These are phyloP conservation scores for Cavia porcellus DNA, from an alignment of 2,113 vertebrate species.

Conservation along the genomic window DNA sequence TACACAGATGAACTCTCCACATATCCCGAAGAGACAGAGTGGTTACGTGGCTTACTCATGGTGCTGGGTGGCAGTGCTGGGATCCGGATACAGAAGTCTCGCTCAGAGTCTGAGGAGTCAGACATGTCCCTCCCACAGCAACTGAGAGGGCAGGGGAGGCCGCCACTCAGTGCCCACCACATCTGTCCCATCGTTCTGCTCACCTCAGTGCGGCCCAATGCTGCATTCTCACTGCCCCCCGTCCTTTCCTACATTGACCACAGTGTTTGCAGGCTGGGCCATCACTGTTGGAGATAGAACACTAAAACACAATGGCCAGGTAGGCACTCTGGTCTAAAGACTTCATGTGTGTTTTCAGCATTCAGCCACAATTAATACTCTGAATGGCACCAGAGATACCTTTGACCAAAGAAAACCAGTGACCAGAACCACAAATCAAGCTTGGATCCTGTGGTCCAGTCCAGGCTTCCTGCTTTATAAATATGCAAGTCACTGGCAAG, in stretches of 20 bases:
- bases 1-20: neutral
- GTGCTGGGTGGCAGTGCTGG: neutral
- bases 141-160: rapidly evolving
- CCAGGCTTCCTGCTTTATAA: constrained; percentile 8
- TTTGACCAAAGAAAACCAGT: neutral
- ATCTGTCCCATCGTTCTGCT: too few species aligned
- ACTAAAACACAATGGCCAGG: too few species aligned
- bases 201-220: neutral
- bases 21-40: neutral
- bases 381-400: neutral
- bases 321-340: rapidly evolving
- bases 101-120: too few species aligned
- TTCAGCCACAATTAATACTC: neutral
- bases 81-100: rapidly evolving
- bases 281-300: neutral
- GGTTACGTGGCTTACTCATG: too few species aligned
- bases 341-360: neutral
- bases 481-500: neutral
- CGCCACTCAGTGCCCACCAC: rapidly evolving
- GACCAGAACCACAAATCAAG: neutral
- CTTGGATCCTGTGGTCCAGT: neutral
- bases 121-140: rapidly evolving
- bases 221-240: neutral
- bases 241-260: rapidly evolving
- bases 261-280: neutral